phyloP scores from a whole-genome alignment of 2,797 vertebrate genomes.

The Acipenser transmontanus region DNA sequence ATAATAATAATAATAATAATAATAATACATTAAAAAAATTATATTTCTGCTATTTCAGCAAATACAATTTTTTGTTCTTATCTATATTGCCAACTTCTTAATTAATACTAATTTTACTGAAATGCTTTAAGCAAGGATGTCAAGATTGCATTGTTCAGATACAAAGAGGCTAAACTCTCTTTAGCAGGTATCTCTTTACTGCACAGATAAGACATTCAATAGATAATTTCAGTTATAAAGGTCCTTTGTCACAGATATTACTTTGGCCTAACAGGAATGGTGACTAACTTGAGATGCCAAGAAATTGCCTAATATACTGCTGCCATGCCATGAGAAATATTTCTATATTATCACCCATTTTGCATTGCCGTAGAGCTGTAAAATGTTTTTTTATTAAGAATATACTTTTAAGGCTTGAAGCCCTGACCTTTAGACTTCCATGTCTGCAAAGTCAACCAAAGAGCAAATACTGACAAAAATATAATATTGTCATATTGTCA shows the following conservation, averaged over 20 bases:
- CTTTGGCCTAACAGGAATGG: not conserved
- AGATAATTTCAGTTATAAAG: not conserved
- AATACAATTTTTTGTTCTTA: not conserved
- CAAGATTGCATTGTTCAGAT: not conserved
- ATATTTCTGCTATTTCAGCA: too few species aligned
- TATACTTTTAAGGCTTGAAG: not conserved
- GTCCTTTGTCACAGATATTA: not conserved
- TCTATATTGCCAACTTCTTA: not conserved
- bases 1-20: too few species aligned
- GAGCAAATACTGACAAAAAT: conserved; percentile 8
- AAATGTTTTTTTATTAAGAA: not conserved
- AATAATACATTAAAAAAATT: too few species aligned
- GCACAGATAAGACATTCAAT: conserved; percentile 6
- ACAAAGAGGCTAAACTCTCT: not conserved
- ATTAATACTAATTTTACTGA: not conserved
- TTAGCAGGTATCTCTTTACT: not conserved
- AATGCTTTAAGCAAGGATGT: not conserved
- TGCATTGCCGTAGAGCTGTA: not conserved
- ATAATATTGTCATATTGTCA: not conserved
- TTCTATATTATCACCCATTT: not conserved
- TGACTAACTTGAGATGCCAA: not conserved
- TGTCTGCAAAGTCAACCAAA: conserved; percentile 3
- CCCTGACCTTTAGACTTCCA: not conserved
- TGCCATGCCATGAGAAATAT: not conserved
- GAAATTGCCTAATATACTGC: not conserved